phyloP scores from a whole-genome alignment of 2,888 invertebrate species.

The Phengaris arion region DNA sequence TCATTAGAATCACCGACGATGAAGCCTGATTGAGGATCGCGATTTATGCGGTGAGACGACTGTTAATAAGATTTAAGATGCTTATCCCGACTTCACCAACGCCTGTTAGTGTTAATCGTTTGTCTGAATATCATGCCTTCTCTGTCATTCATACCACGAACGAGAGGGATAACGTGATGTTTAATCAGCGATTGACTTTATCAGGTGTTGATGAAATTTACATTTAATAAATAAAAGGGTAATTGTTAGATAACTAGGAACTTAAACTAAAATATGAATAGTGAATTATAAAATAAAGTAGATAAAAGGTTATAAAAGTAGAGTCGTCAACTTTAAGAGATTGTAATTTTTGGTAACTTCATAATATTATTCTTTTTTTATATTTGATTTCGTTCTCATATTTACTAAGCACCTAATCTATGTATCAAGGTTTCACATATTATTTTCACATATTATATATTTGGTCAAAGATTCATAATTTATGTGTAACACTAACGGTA shows the following conservation, averaged over 20 bases:
- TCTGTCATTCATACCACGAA: no score
- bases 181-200: no score
- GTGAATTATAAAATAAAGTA: no score
- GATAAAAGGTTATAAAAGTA: no score
- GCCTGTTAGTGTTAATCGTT: no score
- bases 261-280: neutral
- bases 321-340: no score
- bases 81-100: no score
- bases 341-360: neutral
- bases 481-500: no score
- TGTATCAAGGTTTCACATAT: neutral
- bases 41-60: conserved; percentile 41
- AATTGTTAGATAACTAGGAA: neutral
- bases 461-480: no score
- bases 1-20: conserved; percentile 59
- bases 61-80: neutral
- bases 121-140: no score
- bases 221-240: neutral
- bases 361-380: neutral
- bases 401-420: neutral
- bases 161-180: no score
- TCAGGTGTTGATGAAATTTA: no score
- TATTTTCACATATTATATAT: neutral
- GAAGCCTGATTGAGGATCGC: conserved; percentile 39
- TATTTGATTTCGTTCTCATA: neutral